phyloP scores from a whole-genome alignment of 1,140 invertebrate genomes.

The Lysiphlebus fabarum region DNA sequence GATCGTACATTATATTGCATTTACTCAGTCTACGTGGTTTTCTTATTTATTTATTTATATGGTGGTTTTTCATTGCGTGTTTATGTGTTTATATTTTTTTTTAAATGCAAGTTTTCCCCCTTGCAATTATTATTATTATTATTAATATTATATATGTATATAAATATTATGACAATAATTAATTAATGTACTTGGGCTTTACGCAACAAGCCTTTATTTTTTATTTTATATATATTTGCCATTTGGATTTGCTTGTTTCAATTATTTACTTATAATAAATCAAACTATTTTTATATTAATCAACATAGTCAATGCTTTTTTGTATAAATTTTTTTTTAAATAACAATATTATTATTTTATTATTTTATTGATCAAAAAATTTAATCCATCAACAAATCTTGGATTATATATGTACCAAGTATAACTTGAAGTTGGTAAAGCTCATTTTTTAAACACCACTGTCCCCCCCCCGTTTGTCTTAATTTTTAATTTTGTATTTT shows the following conservation, averaged over 20 bases:
- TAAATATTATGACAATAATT: conserved; percentile 1
- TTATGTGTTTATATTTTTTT: conserved; percentile 16
- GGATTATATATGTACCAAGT: conserved; percentile 8
- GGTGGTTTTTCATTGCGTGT: conserved; percentile 1
- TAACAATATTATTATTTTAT: conserved; percentile 25
- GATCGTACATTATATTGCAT: conserved; percentile 53
- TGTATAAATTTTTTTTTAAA: conserved; percentile 17
- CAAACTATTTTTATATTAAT: conserved; percentile 3
- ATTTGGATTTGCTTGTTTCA: conserved; percentile 14
- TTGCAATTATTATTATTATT: neutral
- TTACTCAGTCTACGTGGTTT: conserved; percentile 56
- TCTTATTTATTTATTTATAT: conserved; percentile 36
- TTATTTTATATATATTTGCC: conserved; percentile 3
- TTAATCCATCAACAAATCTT: conserved; percentile 25
- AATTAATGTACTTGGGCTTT: neutral
- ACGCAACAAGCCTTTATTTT: too few relatives aligned
- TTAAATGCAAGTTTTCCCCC: neutral
- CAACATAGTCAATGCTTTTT: conserved; percentile 5
- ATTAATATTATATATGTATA: conserved; percentile 6
- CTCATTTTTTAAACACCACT: conserved; percentile 47
- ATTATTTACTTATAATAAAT: neutral
- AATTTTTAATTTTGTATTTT: too few relatives aligned
- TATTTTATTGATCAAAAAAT: neutral
- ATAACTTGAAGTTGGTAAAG: conserved; percentile 36
- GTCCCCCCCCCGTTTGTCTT: too few relatives aligned